Evolutionary conservation across 2,888 invertebrate genomes (phyloP).

Genomic region (Hirtodrosophila alboralis): DNA sequence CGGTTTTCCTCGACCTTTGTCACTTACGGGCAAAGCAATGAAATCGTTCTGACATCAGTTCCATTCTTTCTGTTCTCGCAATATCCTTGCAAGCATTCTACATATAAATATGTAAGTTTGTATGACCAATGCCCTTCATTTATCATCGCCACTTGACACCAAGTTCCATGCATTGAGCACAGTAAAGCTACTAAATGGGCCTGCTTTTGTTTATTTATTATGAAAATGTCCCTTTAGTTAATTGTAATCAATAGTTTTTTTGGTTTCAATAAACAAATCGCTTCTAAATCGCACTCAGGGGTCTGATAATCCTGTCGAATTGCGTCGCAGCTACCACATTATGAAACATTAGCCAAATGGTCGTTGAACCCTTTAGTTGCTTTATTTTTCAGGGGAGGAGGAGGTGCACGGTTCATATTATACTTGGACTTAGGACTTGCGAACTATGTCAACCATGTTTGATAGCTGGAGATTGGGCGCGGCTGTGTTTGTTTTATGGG

Average conservation of each 20-base stretch:
- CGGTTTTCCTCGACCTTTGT: conserved; percentile 9
- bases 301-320: conserved; percentile 31
- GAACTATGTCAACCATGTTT: conserved; percentile 38
- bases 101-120: no score
- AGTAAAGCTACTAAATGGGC: no score
- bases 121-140: conserved; percentile 8
- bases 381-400: background rate
- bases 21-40: conserved; percentile 26
- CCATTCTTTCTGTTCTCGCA: conserved; percentile 4
- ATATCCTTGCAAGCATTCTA: background rate
- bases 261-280: conserved; percentile 37
- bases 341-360: conserved; percentile 30
- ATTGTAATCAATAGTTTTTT: conserved; percentile 12
- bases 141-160: conserved; percentile 25
- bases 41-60: conserved; percentile 14
- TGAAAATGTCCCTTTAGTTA: conserved; percentile 14
- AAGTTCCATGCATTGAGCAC: background rate
- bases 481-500: conserved; percentile 27
- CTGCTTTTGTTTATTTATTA: background rate
- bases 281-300: conserved; percentile 37
- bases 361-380: conserved; percentile 38
- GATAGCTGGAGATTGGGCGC: conserved; percentile 22
- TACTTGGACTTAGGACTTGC: conserved; percentile 7
- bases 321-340: conserved; percentile 21
- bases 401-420: background rate